A percentile compares a stretch with the other conserved stretches of the same genome.
phyloP scores from a whole-genome alignment of 2,888 invertebrate species.

The Acronicta alni region DNA sequence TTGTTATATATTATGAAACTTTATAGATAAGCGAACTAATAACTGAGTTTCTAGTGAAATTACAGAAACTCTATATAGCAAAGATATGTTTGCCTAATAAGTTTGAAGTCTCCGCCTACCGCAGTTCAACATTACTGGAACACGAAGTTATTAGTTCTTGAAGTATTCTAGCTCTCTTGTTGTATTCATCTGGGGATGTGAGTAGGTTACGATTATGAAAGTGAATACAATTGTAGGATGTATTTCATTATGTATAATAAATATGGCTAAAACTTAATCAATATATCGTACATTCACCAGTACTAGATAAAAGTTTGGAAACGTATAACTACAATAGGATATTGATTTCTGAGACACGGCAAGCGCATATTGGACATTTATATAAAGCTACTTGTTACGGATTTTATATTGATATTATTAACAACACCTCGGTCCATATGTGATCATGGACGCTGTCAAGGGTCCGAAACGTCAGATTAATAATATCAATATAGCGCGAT shows the following conservation, averaged over 20 bases:
- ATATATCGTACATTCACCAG: too few species aligned
- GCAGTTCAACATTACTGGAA: constrained; percentile 24
- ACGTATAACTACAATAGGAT: too few species aligned
- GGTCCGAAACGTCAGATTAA: too few species aligned
- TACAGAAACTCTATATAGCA: constrained; percentile 20
- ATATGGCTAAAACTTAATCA: too few species aligned
- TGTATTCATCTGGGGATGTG: neutral
- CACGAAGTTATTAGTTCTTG: constrained; percentile 24
- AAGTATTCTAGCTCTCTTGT: constrained; percentile 17
- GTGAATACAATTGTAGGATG: neutral
- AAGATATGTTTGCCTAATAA: constrained; percentile 27
- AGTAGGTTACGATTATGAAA: neutral
- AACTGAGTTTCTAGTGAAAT: constrained; percentile 41
- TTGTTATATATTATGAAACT: constrained; percentile 23
- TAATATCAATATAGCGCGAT: too few species aligned
- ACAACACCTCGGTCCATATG: too few species aligned
- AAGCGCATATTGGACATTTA: too few species aligned
- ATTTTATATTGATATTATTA: too few species aligned
- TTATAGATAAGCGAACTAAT: constrained; percentile 25
- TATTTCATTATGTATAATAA: too few species aligned
- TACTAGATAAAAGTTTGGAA: neutral
- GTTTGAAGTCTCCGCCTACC: constrained; percentile 24
- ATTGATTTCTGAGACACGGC: too few species aligned
- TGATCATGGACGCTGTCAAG: too few species aligned
- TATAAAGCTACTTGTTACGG: too few species aligned